Evolutionary conservation across 2,888 invertebrate genomes (phyloP), one percentile per base, ranked within the genome.

Genomic region (Corythucha ciliata): DNA sequence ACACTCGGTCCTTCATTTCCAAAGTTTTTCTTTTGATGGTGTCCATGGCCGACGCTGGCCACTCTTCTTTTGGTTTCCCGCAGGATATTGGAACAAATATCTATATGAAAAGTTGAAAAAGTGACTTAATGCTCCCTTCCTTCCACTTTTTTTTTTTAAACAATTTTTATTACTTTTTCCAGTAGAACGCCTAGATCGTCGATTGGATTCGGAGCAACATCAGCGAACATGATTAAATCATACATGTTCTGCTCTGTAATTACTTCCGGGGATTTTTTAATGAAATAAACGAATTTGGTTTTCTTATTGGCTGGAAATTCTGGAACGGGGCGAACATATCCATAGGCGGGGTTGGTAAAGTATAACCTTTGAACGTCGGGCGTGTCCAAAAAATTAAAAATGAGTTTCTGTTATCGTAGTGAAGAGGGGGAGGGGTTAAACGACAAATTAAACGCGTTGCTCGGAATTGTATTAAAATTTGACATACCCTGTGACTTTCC

Each of bases 241-340:
- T 64, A 61, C 33, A 65, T 65, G 63, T 85, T 85, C 1, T 72
- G 69, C 53, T 70, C 74, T 0, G 80, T 79, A 7, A 92, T 70
- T 47, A 71, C 72, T 4, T 75, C 77, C 5, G 76, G 73, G 3
- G 67, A 63, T 58, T 76, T 79, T 60, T 85, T 80, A 25, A 88
- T 73, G 65, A 92, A 91, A 66, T 89, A 93, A 0, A 79, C 72
- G 48, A 78, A 73, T 69, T 87, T 88, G 8, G 76, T 72, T 62
- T 76, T 78, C 24, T 75, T 70, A 36, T 73, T 68, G 0, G 73
- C 62, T 2, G 80, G 81, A 61, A 83, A 86, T 6, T 70, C 70
- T 8, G 72, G 29, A 14, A 10, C 37, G 12, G 51, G 51, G 3
- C 40, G n/a, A 37, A 51, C 16, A 24, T 27, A 45, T 6, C 51